Percentiles rank a stretch among this genome's conserved stretches.
Evolutionary conservation across 2,888 invertebrate genomes (phyloP).

Genomic region (Ophion ellenae): DNA sequence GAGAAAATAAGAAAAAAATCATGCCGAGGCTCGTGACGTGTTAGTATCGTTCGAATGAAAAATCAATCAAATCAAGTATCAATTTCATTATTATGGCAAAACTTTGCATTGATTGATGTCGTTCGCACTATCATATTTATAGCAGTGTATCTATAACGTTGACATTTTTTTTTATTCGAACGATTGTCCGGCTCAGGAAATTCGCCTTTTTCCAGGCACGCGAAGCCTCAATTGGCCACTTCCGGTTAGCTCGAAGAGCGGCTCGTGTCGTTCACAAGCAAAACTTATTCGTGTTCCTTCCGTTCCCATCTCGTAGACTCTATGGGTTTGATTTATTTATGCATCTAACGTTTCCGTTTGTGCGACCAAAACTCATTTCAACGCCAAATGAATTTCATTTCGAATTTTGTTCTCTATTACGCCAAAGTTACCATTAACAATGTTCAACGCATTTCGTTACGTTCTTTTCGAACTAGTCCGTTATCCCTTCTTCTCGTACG

Average conservation of each 20-base stretch:
- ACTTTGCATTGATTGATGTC: neutral
- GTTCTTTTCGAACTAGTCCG: slow-evolving; percentile 51
- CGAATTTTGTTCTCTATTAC: neutral
- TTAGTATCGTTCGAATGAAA: slow-evolving; percentile 23
- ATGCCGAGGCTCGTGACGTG: neutral
- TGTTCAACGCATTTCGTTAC: slow-evolving; percentile 8
- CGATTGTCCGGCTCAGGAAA: neutral
- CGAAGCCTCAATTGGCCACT: neutral
- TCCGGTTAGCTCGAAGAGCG: neutral
- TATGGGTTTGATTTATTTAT: slow-evolving; percentile 35
- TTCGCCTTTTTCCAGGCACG: neutral
- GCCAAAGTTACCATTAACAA: neutral
- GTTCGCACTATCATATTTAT: neutral
- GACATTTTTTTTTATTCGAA: slow-evolving; percentile 6
- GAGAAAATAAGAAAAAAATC: neutral
- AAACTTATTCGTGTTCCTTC: neutral
- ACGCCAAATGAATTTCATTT: neutral
- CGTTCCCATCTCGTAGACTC: slow-evolving; percentile 11
- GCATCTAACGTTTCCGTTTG: slow-evolving; percentile 1
- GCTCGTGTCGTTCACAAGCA: neutral
- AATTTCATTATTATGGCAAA: neutral
- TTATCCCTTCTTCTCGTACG: slow-evolving; percentile 33
- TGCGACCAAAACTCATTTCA: neutral
- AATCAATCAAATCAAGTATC: neutral
- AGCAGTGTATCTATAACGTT: neutral